Conservation (phyloP, 2,888 invertebrate species). For the Perithous albicinctus region DNA sequence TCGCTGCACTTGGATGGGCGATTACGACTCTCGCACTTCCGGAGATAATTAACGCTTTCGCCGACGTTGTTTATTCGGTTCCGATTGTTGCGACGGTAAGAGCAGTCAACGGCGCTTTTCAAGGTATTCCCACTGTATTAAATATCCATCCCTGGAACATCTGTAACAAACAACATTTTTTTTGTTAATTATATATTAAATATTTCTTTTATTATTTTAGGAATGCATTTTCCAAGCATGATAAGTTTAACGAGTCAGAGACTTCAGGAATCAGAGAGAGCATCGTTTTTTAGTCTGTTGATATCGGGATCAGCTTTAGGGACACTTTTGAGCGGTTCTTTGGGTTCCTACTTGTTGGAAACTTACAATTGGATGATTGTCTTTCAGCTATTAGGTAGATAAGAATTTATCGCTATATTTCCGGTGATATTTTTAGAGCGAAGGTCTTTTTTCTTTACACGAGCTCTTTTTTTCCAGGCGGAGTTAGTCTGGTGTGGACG, state of each 20-base stretch:
- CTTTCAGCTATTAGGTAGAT: constrained; percentile 87
- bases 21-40: constrained; percentile 86
- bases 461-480: constrained; percentile 81
- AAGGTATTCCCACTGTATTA: constrained; percentile 84
- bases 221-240: constrained; percentile 89
- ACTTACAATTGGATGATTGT: constrained; percentile 88
- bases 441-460: not conserved
- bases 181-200: no score
- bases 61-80: constrained; percentile 85
- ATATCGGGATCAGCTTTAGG: constrained; percentile 88
- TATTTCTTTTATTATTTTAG: constrained; percentile 70
- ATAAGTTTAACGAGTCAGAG: constrained; percentile 89
- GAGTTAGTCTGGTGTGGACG: constrained; percentile 87
- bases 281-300: constrained; percentile 89
- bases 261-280: constrained; percentile 88
- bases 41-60: constrained; percentile 85
- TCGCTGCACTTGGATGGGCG: constrained; percentile 88
- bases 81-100: constrained; percentile 87
- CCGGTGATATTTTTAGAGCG: not conserved
- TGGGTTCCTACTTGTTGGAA: constrained; percentile 89
- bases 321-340: constrained; percentile 88
- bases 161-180: no score
- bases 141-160: not conserved
- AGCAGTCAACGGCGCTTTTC: constrained; percentile 88
- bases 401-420: not conserved